phyloP scores from a whole-genome alignment of 1,140 invertebrate genomes.

The Ceratitis capitata region DNA sequence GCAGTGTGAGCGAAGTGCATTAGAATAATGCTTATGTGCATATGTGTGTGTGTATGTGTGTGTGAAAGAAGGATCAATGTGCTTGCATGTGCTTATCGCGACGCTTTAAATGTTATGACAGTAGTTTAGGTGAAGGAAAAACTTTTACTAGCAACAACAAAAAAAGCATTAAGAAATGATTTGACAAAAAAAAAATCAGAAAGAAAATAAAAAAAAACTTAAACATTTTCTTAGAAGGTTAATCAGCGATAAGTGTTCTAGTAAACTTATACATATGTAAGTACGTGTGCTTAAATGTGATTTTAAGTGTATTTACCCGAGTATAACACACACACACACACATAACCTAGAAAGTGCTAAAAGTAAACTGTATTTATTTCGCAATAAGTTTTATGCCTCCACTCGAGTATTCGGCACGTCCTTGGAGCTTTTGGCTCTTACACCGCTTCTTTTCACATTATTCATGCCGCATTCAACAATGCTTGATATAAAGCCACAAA shows the following conservation, averaged over 20 bases:
- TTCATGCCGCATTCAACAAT: neutral
- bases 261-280: neutral
- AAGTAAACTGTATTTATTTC: neutral
- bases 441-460: neutral
- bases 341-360: neutral
- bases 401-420: neutral
- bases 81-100: neutral
- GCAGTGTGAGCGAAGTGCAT: neutral
- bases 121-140: neutral
- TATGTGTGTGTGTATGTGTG: no score
- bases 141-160: neutral
- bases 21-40: no score
- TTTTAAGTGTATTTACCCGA: neutral
- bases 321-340: neutral
- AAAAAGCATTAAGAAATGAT: neutral
- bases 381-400: neutral
- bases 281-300: neutral
- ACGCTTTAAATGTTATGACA: constrained; percentile 19
- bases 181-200: neutral
- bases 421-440: neutral
- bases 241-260: neutral
- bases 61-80: neutral
- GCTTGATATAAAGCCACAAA: neutral
- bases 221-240: neutral
- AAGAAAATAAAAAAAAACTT: neutral